These are phyloP conservation scores for Cheilosia pagana DNA, from an alignment of 2,888 invertebrate species.

Conservation along the genomic window DNA sequence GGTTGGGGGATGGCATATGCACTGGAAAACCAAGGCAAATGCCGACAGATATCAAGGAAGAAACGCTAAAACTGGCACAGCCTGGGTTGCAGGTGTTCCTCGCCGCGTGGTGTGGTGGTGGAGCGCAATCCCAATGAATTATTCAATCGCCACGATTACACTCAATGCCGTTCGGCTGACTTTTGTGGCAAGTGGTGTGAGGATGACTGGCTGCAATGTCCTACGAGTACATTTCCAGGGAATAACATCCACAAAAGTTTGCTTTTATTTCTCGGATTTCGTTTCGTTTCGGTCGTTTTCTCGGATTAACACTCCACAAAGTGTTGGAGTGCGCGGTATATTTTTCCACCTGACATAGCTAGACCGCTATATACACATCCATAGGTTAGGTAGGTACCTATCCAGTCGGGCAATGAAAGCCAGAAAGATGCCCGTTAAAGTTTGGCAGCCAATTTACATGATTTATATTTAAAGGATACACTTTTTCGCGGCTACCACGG, in stretches of 20 bases:
- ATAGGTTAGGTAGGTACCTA: not conserved
- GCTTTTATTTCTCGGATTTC: constrained; percentile 36
- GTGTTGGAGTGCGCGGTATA: not conserved
- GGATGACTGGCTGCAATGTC: not conserved
- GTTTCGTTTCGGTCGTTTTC: not conserved
- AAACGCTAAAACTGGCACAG: constrained; percentile 16
- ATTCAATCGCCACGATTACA: constrained; percentile 64
- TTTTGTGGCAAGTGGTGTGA: constrained; percentile 35
- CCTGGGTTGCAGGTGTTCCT: constrained; percentile 13
- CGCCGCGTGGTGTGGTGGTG: not conserved
- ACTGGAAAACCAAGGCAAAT: constrained; percentile 1
- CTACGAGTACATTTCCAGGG: constrained; percentile 29
- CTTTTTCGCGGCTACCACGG: constrained; percentile 10
- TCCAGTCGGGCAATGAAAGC: constrained; percentile 22
- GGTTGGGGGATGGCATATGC: not conserved
- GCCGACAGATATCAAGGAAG: too few relatives aligned
- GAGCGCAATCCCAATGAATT: constrained; percentile 54
- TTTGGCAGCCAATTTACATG: constrained; percentile 58
- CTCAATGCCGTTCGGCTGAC: constrained; percentile 45
- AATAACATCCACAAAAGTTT: constrained; percentile 22
- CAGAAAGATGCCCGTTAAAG: constrained; percentile 28
- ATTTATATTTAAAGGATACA: constrained; percentile 34
- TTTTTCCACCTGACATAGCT: constrained; percentile 9
- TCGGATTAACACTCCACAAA: not conserved
- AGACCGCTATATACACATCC: not conserved